These are phyloP conservation scores for Zoroaster sp. DNA, from an alignment of 53 echinoderm and acorn worm genomes.

Conservation along the genomic window DNA sequence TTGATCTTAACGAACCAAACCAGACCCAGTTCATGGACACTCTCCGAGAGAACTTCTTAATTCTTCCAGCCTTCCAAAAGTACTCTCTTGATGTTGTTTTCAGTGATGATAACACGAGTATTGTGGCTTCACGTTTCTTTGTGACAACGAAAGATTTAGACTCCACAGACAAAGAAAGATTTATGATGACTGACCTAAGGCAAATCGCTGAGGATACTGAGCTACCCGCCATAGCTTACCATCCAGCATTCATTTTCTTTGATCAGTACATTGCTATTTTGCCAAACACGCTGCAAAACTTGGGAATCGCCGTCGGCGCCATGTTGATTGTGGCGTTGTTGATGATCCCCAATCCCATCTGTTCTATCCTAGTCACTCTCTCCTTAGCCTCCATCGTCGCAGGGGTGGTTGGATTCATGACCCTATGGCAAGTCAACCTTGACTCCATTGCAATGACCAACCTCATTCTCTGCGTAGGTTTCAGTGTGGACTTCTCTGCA, in stretches of 20 bases:
- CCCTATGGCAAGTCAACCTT: slow-evolving; percentile 77
- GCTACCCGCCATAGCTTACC: slow-evolving; percentile 41
- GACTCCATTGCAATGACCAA: slow-evolving; percentile 93
- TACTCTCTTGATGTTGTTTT: slow-evolving; percentile 72
- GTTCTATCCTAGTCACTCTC: slow-evolving; percentile 75
- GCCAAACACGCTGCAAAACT: slow-evolving; percentile 79
- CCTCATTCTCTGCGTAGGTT: slow-evolving; percentile 93
- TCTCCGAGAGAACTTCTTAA: slow-evolving; percentile 45
- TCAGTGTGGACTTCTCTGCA: slow-evolving; percentile 94
- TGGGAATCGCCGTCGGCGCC: slow-evolving; percentile 67
- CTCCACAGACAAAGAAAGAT: slow-evolving; percentile 57
- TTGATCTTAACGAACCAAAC: background rate
- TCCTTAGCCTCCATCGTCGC: slow-evolving; percentile 78
- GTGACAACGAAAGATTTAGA: slow-evolving; percentile 39
- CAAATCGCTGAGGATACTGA: slow-evolving; percentile 42
- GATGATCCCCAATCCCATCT: slow-evolving; percentile 84
- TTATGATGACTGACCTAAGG: slow-evolving; percentile 49
- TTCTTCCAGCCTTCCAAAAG: background rate
- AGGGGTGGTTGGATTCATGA: slow-evolving; percentile 88
- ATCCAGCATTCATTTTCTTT: slow-evolving; percentile 71
- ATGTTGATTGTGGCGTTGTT: slow-evolving; percentile 83
- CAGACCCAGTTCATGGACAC: background rate
- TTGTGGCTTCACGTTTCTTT: slow-evolving; percentile 67
- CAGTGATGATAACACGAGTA: slow-evolving; percentile 40
- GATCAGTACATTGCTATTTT: slow-evolving; percentile 80